Evolutionary conservation across 2,113 vertebrate species (phyloP).

Genomic region (Sinocyclocheilus anophthalmus): DNA sequence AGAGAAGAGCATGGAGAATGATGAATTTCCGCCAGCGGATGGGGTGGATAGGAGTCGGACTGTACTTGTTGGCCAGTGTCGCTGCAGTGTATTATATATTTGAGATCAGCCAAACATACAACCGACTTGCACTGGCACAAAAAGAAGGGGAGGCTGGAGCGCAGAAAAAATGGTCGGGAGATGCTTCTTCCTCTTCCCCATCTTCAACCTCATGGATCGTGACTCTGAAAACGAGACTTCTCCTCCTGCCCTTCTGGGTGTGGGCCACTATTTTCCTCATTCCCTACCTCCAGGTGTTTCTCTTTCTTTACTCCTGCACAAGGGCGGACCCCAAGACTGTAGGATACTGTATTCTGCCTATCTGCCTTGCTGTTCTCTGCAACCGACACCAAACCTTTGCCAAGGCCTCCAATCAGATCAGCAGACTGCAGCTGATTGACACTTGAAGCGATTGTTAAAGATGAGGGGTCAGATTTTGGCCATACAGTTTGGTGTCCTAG

Average conservation of each 20-base stretch:
- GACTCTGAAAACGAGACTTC: conserved; percentile 78
- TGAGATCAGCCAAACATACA: conserved; percentile 91
- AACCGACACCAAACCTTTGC: conserved; percentile 86
- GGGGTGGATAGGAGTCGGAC: conserved; percentile 92
- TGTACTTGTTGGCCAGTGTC: conserved; percentile 87
- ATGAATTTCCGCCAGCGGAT: conserved; percentile 99
- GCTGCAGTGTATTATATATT: conserved; percentile 89
- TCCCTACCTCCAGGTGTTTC: conserved; percentile 95
- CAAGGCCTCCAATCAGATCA: conserved; percentile 90
- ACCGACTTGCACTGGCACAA: conserved; percentile 86
- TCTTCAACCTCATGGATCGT: conserved; percentile 61
- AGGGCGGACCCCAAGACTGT: conserved; percentile 91
- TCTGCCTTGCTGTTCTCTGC: conserved; percentile 90
- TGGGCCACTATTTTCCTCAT: conserved; percentile 90
- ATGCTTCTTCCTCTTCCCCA: conserved; percentile 73
- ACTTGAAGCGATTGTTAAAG: conserved; percentile 71
- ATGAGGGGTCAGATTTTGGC: not conserved
- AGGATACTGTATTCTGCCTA: conserved; percentile 93
- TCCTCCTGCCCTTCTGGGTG: conserved; percentile 89
- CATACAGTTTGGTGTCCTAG: not conserved
- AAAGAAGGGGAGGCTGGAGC: conserved; percentile 80
- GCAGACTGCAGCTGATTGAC: conserved; percentile 86
- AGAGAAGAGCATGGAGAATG: conserved; percentile 95
- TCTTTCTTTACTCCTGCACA: conserved; percentile 97
- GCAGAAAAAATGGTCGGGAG: conserved; percentile 72